These are phyloP conservation scores for Sesia bembeciformis DNA, from an alignment of 2,888 invertebrate species.

Conservation along the genomic window DNA sequence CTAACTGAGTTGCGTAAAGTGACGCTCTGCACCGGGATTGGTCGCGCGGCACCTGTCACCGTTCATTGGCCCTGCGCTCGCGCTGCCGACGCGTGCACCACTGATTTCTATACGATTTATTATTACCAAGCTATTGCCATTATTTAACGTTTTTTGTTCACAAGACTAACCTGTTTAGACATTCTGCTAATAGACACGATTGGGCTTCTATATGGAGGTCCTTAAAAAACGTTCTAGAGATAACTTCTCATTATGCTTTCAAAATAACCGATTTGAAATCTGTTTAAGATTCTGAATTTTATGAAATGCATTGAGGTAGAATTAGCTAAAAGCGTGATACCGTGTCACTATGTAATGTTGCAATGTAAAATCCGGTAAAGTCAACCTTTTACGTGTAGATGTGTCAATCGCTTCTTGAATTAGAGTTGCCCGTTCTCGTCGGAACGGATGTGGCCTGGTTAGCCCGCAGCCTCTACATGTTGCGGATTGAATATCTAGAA, in stretches of 20 bases:
- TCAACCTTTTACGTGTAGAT: slow-evolving; percentile 1
- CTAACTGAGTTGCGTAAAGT: slow-evolving; percentile 36
- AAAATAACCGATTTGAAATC: no score
- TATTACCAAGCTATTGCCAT: not conserved
- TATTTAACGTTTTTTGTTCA: not conserved
- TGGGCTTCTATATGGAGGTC: no score
- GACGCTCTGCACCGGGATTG: slow-evolving; percentile 39
- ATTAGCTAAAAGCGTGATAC: no score
- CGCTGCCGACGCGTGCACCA: slow-evolving; percentile 39
- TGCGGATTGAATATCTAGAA: slow-evolving; percentile 17
- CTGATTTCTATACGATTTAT: slow-evolving; percentile 25
- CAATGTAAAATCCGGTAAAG: not conserved
- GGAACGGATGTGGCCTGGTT: slow-evolving; percentile 23
- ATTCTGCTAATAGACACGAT: not conserved
- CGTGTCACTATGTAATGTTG: not conserved
- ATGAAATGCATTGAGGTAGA: no score
- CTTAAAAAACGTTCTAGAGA: no score
- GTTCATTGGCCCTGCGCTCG: slow-evolving; percentile 59
- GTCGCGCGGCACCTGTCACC: slow-evolving; percentile 55
- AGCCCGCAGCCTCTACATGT: slow-evolving; percentile 9
- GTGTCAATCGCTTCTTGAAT: slow-evolving; percentile 14
- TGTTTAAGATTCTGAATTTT: no score
- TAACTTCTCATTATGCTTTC: no score
- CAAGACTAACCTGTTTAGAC: not conserved
- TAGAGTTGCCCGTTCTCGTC: slow-evolving; percentile 10